Conservation (phyloP, 2,113 vertebrate species). For the Tragulus kanchil region DNA sequence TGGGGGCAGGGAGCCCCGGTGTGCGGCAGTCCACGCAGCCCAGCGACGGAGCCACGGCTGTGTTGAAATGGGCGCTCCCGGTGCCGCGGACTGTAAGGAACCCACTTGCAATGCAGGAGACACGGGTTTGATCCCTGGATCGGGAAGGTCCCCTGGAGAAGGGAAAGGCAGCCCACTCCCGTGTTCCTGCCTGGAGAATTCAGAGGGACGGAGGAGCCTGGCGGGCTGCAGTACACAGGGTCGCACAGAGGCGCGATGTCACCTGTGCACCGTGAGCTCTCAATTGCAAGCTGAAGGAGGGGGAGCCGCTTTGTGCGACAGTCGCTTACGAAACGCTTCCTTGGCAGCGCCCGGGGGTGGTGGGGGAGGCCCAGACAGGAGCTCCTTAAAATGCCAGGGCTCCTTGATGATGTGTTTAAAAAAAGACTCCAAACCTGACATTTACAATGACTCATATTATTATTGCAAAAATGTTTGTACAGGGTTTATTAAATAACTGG, state of each 20-base stretch:
- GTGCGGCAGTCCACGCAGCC: too few relatives aligned
- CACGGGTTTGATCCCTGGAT: not conserved
- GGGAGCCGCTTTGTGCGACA: not conserved
- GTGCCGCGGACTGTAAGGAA: not conserved
- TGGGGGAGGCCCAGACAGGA: not conserved
- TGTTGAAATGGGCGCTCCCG: not conserved
- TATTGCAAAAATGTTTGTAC: not conserved
- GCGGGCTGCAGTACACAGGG: not conserved
- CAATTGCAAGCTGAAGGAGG: not conserved
- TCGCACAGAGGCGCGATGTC: fast-evolving
- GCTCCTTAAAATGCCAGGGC: too few relatives aligned
- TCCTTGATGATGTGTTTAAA: not conserved
- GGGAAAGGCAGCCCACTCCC: not conserved
- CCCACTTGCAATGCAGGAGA: fast-evolving
- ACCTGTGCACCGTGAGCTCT: not conserved
- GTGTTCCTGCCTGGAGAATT: not conserved
- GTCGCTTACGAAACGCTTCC: not conserved
- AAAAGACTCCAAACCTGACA: not conserved
- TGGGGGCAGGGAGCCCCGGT: too few relatives aligned
- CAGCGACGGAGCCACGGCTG: too few relatives aligned
- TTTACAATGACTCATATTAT: not conserved
- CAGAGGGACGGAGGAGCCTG: not conserved
- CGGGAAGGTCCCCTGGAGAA: not conserved
- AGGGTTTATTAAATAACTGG: not conserved
- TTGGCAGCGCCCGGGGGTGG: not conserved